Evolutionary conservation across 2,888 invertebrate genomes (phyloP).

Genomic region (Pristionchus exspectatus): DNA sequence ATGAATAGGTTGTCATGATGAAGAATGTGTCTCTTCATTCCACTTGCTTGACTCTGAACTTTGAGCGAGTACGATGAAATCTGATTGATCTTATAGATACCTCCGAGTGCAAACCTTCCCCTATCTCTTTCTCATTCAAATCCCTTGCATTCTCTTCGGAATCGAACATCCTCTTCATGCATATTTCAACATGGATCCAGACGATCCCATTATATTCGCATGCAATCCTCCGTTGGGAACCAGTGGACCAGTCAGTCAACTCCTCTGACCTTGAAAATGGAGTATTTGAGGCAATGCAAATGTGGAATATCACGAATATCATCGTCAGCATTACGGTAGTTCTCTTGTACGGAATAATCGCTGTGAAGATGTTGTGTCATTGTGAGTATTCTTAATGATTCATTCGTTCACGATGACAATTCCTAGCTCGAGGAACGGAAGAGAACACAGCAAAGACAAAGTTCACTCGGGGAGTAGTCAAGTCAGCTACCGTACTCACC

Average conservation of each 20-base stretch:
- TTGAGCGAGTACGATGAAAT: too few species aligned
- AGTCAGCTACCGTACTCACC: constrained; percentile 43
- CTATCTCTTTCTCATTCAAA: constrained; percentile 47
- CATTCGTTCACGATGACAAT: not conserved
- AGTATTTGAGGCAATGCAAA: constrained; percentile 24
- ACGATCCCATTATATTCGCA: constrained; percentile 36
- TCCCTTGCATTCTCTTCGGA: constrained; percentile 49
- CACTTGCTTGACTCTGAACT: not conserved
- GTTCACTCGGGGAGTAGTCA: constrained; percentile 25
- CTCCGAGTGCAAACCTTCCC: constrained; percentile 32
- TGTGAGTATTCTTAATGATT: not conserved
- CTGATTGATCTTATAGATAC: not conserved
- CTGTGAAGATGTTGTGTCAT: not conserved
- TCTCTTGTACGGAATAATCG: not conserved
- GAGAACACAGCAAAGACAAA: constrained; percentile 10
- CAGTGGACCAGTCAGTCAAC: not conserved
- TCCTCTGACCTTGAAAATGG: not conserved
- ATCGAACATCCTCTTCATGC: constrained; percentile 40
- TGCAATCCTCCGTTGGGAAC: constrained; percentile 47
- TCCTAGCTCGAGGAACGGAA: constrained; percentile 5
- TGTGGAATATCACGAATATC: constrained; percentile 47
- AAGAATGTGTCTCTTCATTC: not conserved
- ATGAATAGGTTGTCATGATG: not conserved
- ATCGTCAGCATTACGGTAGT: not conserved
- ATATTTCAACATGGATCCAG: not conserved